phyloP scores from a whole-genome alignment of 2,113 vertebrate species.

The Spea multiplicata region DNA sequence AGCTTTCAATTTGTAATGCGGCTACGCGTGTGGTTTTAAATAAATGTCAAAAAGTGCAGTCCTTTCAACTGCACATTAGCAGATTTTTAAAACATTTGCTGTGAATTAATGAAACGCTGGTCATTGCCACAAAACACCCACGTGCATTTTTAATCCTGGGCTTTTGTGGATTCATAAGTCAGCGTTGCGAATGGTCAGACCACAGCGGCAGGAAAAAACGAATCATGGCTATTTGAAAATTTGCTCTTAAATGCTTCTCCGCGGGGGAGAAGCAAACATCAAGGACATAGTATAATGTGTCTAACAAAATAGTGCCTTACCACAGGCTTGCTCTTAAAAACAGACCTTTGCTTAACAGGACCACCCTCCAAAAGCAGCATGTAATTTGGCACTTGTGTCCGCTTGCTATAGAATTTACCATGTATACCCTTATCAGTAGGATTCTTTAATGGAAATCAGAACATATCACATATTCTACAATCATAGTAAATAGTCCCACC shows the following conservation, averaged over 20 bases:
- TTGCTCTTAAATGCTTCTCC: slow-evolving; percentile 12
- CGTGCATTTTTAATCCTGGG: not conserved
- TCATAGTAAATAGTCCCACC: too few species aligned
- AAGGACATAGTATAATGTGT: slow-evolving; percentile 11
- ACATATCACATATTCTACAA: too few species aligned
- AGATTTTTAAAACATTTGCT: not conserved
- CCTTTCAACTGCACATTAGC: not conserved
- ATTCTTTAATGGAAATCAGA: too few species aligned
- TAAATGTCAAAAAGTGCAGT: not conserved
- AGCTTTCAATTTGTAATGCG: not conserved
- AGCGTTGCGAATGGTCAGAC: not conserved
- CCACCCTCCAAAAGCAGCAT: not conserved
- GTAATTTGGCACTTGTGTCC: slow-evolving; percentile 2
- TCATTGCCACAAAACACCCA: slow-evolving; percentile 9
- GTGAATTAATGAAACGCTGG: not conserved
- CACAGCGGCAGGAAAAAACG: not conserved
- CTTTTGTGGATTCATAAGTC: too few species aligned
- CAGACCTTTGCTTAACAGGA: slow-evolving; percentile 11
- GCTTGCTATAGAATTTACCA: not conserved
- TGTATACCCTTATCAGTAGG: too few species aligned
- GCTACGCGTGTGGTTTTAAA: not conserved
- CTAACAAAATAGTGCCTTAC: slow-evolving; percentile 15
- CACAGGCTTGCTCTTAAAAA: slow-evolving; percentile 20
- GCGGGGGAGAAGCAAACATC: slow-evolving; percentile 21
- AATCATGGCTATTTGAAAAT: slow-evolving; percentile 12